Conservation (phyloP, 2,113 vertebrate species). For the Sylvilagus bachmani region DNA sequence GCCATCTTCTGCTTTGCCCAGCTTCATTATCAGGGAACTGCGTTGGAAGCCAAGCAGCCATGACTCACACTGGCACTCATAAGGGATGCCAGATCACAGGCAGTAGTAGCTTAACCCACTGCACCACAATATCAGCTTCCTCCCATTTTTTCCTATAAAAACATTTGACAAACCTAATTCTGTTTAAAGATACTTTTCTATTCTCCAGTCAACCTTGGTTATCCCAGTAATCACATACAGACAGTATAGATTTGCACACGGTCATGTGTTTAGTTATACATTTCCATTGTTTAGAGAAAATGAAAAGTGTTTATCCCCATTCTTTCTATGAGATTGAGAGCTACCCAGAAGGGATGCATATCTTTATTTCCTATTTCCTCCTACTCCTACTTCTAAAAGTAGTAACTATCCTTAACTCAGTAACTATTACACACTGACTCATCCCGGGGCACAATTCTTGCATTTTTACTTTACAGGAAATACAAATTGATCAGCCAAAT, state of each 20-base stretch:
- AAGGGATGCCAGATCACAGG: too few species aligned
- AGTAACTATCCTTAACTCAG: conserved; percentile 31
- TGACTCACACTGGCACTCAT: too few species aligned
- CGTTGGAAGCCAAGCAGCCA: too few species aligned
- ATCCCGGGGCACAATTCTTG: not conserved
- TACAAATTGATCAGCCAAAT: conserved; percentile 25
- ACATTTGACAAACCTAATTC: too few species aligned
- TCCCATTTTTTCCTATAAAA: not conserved
- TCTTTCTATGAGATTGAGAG: not conserved
- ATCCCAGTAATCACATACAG: not conserved
- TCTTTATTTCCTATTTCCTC: conserved; percentile 39
- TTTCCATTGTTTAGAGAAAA: not conserved
- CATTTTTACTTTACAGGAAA: conserved; percentile 53
- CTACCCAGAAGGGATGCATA: not conserved
- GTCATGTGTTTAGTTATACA: not conserved
- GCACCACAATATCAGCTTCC: too few species aligned
- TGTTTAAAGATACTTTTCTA: not conserved
- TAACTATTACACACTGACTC: conserved; percentile 65
- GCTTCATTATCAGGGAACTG: too few species aligned
- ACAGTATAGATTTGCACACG: not conserved
- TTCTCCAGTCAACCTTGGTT: not conserved
- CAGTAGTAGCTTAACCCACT: too few species aligned
- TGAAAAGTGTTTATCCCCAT: not conserved
- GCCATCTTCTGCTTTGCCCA: too few species aligned
- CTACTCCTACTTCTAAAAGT: conserved; percentile 19